Conservation (phyloP, 2,113 vertebrate species). For the Bubo scandiacus region DNA sequence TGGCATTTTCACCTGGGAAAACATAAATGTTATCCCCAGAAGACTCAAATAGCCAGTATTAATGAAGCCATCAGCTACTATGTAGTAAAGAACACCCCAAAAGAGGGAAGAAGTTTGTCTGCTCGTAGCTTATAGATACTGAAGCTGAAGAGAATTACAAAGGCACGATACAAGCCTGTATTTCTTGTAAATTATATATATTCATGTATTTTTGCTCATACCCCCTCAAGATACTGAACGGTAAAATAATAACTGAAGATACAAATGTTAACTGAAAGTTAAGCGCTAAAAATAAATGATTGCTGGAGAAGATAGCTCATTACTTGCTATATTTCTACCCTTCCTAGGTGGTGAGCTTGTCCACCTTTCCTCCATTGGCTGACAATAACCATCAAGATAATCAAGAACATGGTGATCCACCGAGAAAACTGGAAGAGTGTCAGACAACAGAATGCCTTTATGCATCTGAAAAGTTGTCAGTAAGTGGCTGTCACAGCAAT, state of each 20-base stretch:
- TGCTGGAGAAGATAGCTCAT: neutral
- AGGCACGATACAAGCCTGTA: constrained; percentile 39
- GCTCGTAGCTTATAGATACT: neutral
- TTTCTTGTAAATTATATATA: constrained; percentile 51
- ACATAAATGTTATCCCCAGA: neutral
- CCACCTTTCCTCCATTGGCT: neutral
- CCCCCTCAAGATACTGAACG: constrained; percentile 26
- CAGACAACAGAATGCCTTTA: neutral
- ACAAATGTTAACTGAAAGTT: neutral
- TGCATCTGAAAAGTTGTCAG: neutral
- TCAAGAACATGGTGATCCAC: neutral
- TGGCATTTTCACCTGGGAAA: neutral
- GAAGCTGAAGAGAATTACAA: constrained; percentile 51
- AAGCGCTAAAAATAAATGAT: neutral
- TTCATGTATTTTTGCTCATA: constrained; percentile 10
- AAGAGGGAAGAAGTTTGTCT: neutral
- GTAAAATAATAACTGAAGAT: constrained; percentile 11
- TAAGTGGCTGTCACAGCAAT: neutral
- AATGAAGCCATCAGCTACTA: constrained; percentile 23
- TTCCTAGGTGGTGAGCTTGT: neutral
- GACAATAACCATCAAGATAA: neutral
- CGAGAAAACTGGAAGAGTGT: neutral
- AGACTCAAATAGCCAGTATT: constrained; percentile 1
- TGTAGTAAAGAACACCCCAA: neutral
- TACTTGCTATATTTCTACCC: constrained; percentile 8